Percentiles rank a stretch among this genome's conserved stretches.
phyloP scores from a whole-genome alignment of 2,888 invertebrate species.

The Cosmorhoe ocellata region DNA sequence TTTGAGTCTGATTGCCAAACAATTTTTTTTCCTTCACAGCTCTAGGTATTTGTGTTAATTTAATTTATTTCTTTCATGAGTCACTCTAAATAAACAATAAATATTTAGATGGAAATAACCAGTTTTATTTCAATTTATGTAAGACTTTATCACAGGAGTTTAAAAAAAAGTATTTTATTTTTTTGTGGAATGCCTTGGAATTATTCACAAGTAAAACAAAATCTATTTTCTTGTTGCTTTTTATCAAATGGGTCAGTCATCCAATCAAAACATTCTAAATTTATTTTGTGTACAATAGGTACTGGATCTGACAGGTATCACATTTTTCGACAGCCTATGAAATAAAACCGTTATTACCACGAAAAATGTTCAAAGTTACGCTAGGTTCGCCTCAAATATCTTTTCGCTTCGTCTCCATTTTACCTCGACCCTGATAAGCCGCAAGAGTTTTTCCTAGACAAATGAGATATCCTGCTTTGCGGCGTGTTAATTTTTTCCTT shows the following conservation, averaged over 20 bases:
- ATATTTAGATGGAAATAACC: background rate
- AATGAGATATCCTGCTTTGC: constrained; percentile 51
- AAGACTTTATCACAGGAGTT: too few relatives aligned
- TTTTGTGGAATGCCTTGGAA: too few relatives aligned
- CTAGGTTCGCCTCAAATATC: constrained; percentile 59
- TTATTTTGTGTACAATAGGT: too few relatives aligned
- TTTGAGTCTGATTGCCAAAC: constrained; percentile 4
- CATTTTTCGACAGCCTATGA: constrained; percentile 17
- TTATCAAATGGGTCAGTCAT: too few relatives aligned
- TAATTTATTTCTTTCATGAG: background rate
- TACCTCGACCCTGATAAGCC: constrained; percentile 65
- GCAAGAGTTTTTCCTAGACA: constrained; percentile 56
- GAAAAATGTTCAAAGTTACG: constrained; percentile 66
- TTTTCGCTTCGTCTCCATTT: constrained; percentile 70
- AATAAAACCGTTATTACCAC: constrained; percentile 35
- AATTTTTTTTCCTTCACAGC: background rate
- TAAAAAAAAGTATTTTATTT: too few relatives aligned
- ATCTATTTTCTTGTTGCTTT: too few relatives aligned
- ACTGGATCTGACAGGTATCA: constrained; percentile 4
- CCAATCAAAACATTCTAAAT: too few relatives aligned
- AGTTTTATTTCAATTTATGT: too few relatives aligned
- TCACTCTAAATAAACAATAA: background rate
- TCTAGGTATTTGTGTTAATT: background rate
- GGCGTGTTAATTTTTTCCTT: constrained; percentile 47
- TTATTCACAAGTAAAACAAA: too few relatives aligned